These are phyloP conservation scores for Phalacrocorax brasilianus DNA, from an alignment of 2,113 vertebrate genomes.

Conservation along the genomic window DNA sequence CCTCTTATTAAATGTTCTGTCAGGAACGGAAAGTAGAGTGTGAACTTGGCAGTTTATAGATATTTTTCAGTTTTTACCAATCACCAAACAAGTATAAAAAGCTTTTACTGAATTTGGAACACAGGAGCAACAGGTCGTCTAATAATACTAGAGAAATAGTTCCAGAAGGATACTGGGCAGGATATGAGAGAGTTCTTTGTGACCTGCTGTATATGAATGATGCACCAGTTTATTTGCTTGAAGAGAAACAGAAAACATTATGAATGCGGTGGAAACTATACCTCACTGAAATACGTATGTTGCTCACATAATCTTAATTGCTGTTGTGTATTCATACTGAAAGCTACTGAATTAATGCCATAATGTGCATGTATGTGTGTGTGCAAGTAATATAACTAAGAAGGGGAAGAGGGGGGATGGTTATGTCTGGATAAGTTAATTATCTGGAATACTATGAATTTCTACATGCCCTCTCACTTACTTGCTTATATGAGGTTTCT, in stretches of 20 bases:
- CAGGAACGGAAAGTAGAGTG: background rate
- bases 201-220: background rate
- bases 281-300: background rate
- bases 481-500: background rate
- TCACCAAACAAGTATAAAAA: background rate
- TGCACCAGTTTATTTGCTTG: background rate
- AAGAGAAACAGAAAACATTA: background rate
- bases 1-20: background rate
- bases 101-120: background rate
- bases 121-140: background rate
- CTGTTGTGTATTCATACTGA: background rate
- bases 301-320: background rate
- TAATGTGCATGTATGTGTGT: background rate
- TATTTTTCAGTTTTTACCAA: background rate
- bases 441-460: background rate
- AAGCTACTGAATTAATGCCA: background rate
- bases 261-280: background rate
- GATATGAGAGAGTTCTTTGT: background rate
- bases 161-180: background rate
- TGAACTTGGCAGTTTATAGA: background rate
- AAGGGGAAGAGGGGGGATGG: background rate
- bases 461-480: background rate
- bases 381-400: background rate
- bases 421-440: background rate
- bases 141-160: background rate